These are phyloP conservation scores for Ranitomeya imitator DNA, from an alignment of 2,113 vertebrate genomes.

Conservation along the genomic window DNA sequence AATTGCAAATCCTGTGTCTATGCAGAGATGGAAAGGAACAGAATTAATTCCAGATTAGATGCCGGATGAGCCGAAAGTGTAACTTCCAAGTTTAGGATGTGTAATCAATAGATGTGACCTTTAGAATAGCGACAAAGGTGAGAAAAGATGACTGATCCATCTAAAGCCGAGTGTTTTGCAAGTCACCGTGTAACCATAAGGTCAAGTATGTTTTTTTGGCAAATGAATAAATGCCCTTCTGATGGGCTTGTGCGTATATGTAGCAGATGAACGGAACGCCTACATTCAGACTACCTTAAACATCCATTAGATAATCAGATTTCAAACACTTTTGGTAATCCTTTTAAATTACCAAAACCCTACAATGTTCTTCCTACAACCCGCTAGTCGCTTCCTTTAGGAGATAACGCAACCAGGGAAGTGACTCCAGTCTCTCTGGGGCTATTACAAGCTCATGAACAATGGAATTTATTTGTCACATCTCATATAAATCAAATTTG, in stretches of 20 bases:
- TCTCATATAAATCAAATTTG: slow-evolving; percentile 15
- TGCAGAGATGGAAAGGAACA: not conserved
- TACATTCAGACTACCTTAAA: too few species aligned
- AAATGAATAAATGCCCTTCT: not conserved
- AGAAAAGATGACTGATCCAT: not conserved
- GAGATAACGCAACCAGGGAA: not conserved
- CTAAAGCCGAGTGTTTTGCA: not conserved
- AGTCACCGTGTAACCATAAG: not conserved
- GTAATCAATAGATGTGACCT: not conserved
- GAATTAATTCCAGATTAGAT: not conserved
- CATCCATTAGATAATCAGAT: too few species aligned
- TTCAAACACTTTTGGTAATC: not conserved
- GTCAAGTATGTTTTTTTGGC: not conserved
- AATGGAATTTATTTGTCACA: not conserved
- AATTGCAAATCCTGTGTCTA: not conserved
- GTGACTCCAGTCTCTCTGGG: not conserved
- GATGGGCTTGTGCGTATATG: too few species aligned
- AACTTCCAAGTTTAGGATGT: not conserved
- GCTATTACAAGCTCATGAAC: not conserved
- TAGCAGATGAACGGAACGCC: too few species aligned
- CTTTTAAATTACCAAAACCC: not conserved
- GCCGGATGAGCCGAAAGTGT: not conserved
- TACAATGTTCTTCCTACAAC: not conserved
- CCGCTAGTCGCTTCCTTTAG: not conserved
- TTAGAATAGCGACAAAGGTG: not conserved